A percentile compares a stretch with the other conserved stretches of the same genome.
phyloP scores from a whole-genome alignment of 92 coral and sea anemone species.

The Phymanthus crucifer region DNA sequence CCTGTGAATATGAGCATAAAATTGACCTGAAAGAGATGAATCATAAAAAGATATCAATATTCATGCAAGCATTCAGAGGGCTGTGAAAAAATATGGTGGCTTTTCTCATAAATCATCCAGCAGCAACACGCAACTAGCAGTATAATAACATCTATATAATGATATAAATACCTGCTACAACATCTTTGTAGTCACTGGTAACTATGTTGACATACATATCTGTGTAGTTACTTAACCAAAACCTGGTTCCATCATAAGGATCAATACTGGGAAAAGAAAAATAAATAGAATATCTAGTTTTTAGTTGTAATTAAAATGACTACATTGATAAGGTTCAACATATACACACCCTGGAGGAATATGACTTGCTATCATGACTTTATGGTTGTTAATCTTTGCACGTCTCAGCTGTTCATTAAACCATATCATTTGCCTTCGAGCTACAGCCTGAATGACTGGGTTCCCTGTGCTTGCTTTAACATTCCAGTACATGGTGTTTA shows the following conservation, averaged over 20 bases:
- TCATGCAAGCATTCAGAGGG: background rate
- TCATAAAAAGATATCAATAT: background rate
- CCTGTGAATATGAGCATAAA: conserved; percentile 88
- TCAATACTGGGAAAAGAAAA: conserved; percentile 59
- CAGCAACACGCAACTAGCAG: too few species aligned
- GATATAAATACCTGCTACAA: conserved; percentile 69
- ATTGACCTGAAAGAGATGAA: conserved; percentile 58
- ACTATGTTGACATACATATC: conserved; percentile 59
- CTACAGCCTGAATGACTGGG: conserved; percentile 58
- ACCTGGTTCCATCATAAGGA: conserved; percentile 38
- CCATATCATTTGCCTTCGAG: conserved; percentile 79
- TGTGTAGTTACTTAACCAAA: conserved; percentile 82
- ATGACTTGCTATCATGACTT: conserved; percentile 81
- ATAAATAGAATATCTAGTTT: background rate
- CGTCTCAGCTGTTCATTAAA: conserved; percentile 67
- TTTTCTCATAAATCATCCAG: too few species aligned
- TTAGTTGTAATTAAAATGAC: background rate
- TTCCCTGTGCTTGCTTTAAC: conserved; percentile 42
- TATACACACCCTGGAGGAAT: conserved; percentile 84
- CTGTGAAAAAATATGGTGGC: too few species aligned
- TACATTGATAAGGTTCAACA: background rate
- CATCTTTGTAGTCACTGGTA: conserved; percentile 60
- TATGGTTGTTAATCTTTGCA: conserved; percentile 59
- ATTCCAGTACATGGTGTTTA: conserved; percentile 88
- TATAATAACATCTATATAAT: background rate